Conservation (phyloP, 2,797 vertebrate species). For the Aeoliscus strigatus region DNA sequence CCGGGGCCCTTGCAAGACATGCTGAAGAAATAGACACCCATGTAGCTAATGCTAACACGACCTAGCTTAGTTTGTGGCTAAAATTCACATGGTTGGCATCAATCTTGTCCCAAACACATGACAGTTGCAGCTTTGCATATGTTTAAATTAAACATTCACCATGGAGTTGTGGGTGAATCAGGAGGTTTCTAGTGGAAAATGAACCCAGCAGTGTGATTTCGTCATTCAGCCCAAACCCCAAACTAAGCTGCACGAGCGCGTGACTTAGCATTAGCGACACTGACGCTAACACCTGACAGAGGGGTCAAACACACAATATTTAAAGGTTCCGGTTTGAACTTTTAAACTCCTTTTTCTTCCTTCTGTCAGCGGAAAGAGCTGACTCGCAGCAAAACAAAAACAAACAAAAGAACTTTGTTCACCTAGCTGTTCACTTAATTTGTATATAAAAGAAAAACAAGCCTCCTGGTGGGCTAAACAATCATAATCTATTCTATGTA, state of each 20-base stretch:
- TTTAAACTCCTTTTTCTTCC: conserved; percentile 50
- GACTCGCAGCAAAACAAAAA: conserved; percentile 27
- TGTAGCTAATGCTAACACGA: conserved; percentile 36
- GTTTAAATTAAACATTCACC: neutral
- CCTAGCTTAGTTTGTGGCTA: conserved; percentile 44
- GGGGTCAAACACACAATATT: conserved; percentile 39
- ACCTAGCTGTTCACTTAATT: conserved; percentile 53
- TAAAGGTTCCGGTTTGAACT: conserved; percentile 49
- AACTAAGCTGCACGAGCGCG: conserved; percentile 32
- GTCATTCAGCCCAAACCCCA: conserved; percentile 32
- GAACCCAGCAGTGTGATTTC: conserved; percentile 36
- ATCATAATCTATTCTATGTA: conserved; percentile 59
- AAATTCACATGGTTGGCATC: conserved; percentile 47
- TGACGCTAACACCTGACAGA: conserved; percentile 41
- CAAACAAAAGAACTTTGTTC: conserved; percentile 34
- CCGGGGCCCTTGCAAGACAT: conserved; percentile 98
- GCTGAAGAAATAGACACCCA: conserved; percentile 87
- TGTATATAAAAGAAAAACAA: conserved; percentile 66
- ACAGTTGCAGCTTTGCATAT: too few relatives aligned
- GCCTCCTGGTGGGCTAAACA: conserved; percentile 63
- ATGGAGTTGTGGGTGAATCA: neutral
- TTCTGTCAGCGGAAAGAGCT: conserved; percentile 44
- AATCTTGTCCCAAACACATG: neutral
- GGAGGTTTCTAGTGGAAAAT: conserved; percentile 17
- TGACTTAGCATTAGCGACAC: conserved; percentile 28